Conservation (phyloP, 2,888 invertebrate genomes). For the Sturmia bella region DNA sequence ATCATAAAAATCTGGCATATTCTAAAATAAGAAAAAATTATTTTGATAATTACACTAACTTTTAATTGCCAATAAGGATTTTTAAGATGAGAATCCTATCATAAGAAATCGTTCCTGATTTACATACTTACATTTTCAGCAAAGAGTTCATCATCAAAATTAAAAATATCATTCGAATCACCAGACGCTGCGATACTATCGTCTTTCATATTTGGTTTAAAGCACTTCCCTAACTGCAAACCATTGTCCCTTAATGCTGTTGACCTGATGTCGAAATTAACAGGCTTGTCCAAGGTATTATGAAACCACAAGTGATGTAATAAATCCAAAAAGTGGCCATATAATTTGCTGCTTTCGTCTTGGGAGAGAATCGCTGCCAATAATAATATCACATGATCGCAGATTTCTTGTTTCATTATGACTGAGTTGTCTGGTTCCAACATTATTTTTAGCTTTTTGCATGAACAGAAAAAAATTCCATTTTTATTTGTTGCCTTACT, state of each 20-base stretch:
- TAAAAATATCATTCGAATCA: constrained; percentile 54
- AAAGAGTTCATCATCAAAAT: constrained; percentile 56
- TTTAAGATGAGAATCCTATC: no score
- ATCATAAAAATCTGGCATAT: constrained; percentile 77
- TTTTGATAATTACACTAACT: no score
- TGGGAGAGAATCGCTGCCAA: constrained; percentile 78
- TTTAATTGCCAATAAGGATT: no score
- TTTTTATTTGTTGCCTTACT: constrained; percentile 74
- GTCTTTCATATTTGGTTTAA: constrained; percentile 30
- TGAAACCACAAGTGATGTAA: constrained; percentile 79
- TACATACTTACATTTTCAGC: constrained; percentile 54
- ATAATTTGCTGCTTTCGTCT: constrained; percentile 74
- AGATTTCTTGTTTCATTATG: constrained; percentile 80
- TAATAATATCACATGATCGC: constrained; percentile 80
- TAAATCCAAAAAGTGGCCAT: constrained; percentile 77
- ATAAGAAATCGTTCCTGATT: neutral
- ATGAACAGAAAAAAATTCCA: constrained; percentile 77
- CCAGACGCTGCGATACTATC: constrained; percentile 6
- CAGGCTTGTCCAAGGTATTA: constrained; percentile 74
- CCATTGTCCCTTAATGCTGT: constrained; percentile 37
- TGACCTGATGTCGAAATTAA: constrained; percentile 57
- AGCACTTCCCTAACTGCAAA: constrained; percentile 23
- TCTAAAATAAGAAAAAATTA: constrained; percentile 61
- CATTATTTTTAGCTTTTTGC: constrained; percentile 79
- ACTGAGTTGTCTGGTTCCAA: constrained; percentile 80